Evolutionary conservation across 2,797 vertebrate genomes (phyloP), one percentile per base, ranked within the genome.

Genomic region (Gallinago solitaria): DNA sequence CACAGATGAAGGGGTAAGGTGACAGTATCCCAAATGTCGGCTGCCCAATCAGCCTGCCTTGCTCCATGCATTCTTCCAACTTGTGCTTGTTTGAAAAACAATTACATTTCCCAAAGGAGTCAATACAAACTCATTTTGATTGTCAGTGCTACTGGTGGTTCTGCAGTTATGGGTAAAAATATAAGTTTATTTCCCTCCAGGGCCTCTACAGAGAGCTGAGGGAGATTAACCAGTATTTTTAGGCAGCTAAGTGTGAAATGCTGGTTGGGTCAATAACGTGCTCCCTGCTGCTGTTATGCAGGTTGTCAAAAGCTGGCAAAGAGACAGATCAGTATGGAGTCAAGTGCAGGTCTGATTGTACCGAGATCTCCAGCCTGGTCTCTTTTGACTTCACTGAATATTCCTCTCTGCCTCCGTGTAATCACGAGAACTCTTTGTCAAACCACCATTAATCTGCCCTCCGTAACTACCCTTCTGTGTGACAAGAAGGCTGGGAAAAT

Each of bases 171-270:
- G 51, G 82, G 41, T 32, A 73, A 39, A 41, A 88, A 69, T 27
- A 39, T 9, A 63, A 79, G 45, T 65, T 93, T 82, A 67, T 83
- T 83, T 85, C 64, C 74, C 87, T 63, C 64, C 43, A 89, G 60
- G 56, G 88, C n/a, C n/a, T 76, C 18, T 13, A 27, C 56, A 74
- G 75, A 67, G 59, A 86, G 74, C 80, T 83, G 50, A 81, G 80
- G 67, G 75, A 94, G 71, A 90, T 87, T 68, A 96, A 93, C 81
- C 75, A 76, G 59, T 47, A 77, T 79, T 93, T 93, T 94, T 77
- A 85, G 92, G 93, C 92, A 96, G 89, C 94, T 87, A 89, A 94
- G 64, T 93, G 81, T 94, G 90, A 94, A 94, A 87, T 68, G 60
- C 25, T 32, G 56, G 70, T 77, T 77, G 92, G 83, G 86, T 90